A percentile compares a stretch with the other conserved stretches of the same genome.
Evolutionary conservation across 2,797 vertebrate genomes (phyloP).

Genomic region (Iguana delicatissima): DNA sequence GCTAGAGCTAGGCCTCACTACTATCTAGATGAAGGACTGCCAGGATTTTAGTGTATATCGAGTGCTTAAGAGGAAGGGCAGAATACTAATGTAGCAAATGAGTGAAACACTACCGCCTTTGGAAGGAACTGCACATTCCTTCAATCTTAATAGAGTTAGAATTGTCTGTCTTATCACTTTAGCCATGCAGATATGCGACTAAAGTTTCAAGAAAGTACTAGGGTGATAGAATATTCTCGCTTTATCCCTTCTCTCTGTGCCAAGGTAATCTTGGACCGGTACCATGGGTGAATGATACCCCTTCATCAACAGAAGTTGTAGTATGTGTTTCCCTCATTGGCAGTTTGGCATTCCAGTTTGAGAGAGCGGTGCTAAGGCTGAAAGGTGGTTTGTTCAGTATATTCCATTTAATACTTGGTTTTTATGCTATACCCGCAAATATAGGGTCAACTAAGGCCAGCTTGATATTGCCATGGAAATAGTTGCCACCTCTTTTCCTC

Average conservation of each 20-base stretch:
- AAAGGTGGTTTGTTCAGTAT: not conserved
- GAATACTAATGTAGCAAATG: conserved; percentile 19
- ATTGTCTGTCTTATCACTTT: conserved; percentile 4
- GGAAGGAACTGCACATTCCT: not conserved
- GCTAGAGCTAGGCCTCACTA: not conserved
- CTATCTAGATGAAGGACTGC: not conserved
- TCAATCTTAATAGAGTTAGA: conserved; percentile 6
- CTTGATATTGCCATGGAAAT: conserved; percentile 15
- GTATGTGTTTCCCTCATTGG: not conserved
- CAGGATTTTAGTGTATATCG: not conserved
- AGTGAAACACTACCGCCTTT: not conserved
- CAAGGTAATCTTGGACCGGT: not conserved
- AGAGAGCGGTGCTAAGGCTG: fast-evolving
- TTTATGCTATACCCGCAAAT: not conserved
- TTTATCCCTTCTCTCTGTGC: not conserved
- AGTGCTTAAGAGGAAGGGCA: not conserved
- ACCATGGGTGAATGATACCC: conserved; percentile 28
- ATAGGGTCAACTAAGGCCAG: not conserved
- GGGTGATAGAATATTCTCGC: fast-evolving
- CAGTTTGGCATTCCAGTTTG: fast-evolving
- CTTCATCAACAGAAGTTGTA: conserved; percentile 13
- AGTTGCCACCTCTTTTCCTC: not conserved
- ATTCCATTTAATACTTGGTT: not conserved
- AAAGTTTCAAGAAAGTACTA: conserved; percentile 27
- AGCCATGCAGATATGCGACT: conserved; percentile 29